Percentiles rank a stretch among this genome's conserved stretches.
phyloP scores from a whole-genome alignment of 23 tunicate genomes.

The Oikopleura albicans region DNA sequence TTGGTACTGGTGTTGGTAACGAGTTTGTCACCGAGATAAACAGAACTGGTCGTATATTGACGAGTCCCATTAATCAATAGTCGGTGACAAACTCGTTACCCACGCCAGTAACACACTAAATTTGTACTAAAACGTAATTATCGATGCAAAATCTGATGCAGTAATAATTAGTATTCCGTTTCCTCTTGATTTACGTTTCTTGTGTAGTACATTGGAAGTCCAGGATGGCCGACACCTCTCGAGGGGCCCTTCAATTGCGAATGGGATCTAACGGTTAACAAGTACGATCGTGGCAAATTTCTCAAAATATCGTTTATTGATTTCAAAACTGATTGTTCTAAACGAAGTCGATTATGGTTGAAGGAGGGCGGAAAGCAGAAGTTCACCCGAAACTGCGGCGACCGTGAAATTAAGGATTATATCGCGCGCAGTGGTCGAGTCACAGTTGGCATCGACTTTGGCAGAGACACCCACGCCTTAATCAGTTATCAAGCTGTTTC shows the following conservation, averaged over 20 bases:
- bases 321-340: not conserved
- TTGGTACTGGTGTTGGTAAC: too few relatives aligned
- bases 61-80: too few relatives aligned
- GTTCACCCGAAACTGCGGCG: not conserved
- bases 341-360: not conserved
- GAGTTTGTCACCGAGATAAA: too few relatives aligned
- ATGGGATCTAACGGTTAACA: not conserved
- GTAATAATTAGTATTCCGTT: too few relatives aligned
- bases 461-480: not conserved
- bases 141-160: too few relatives aligned
- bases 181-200: too few relatives aligned
- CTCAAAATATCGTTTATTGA: conserved; percentile 6
- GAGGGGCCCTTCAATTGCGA: not conserved
- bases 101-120: too few relatives aligned
- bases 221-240: not conserved
- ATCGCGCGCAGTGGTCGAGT: not conserved
- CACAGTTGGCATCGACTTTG: not conserved
- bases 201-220: not conserved
- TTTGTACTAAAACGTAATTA: too few relatives aligned
- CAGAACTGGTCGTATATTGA: too few relatives aligned
- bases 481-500: not conserved
- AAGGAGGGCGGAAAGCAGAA: not conserved
- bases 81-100: too few relatives aligned
- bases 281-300: not conserved
- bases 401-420: not conserved